Evolutionary conservation across 1,140 invertebrate genomes (phyloP), one percentile per base, ranked within the genome.

Genomic region (Camponotus floridanus): DNA sequence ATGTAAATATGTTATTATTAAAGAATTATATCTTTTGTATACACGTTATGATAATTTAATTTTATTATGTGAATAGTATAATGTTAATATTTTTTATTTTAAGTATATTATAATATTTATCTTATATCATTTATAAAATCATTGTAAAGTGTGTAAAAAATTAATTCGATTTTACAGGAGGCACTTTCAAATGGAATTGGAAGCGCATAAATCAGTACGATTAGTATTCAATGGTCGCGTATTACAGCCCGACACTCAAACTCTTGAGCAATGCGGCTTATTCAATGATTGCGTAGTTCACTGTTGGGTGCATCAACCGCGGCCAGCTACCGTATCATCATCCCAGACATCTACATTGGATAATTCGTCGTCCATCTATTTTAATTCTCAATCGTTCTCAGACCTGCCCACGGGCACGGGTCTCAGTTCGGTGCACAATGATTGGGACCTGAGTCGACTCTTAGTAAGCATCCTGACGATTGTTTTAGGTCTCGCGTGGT

Each of bases 191-290:
- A 95, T 96, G 39, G 98, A 98, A 94, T 94, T 98, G 76, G 95
- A 96, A 5, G 96, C 97, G 18, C 97, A 98, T 90, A 97, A 98
- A 92, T 94, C 97, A 48, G 97, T 99, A 33, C 96, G 98, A 26
- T 95, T 99, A 65, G 98, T 99, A 68, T 98, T 98, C 93, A 98
- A 98, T 94, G 98, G 98, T 13, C 97, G 98, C 90, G 97, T 98
- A 62, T 94, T 99, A 26, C 96, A 97, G 83, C 96, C 97, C 86
- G 98, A 98, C 86, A 96, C 94, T 71, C 96, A 96, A 85, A 98
- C 98, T 9, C 94, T 99, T 59, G 96, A 97, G 85, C 96, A 96
- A 33, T 98, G 96, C 94, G 98, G 98, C 21, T 95, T 99, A 51
- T 97, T 97, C 92, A 96, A 98, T 93, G 98, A 98, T 91, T 98